Base-by-base conservation (phyloP, 2,888 invertebrate species). In the Drosophila pseudotalamancana region DNA sequence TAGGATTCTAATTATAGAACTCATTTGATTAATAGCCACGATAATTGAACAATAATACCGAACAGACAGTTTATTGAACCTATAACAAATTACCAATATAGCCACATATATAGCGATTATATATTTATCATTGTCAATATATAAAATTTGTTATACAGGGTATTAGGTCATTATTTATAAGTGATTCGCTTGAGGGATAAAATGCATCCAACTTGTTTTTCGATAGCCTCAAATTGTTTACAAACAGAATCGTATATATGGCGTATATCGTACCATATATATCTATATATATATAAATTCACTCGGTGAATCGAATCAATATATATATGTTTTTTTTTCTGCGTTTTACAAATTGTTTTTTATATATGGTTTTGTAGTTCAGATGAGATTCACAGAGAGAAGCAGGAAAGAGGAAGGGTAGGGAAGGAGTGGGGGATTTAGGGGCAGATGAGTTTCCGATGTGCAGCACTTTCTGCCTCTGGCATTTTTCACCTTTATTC, bases 71-170 rank as follows among this genome's bases (percentile, higher is more conserved):
- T 71, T 54, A 16, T 34, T 70, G 69, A 70, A 70, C 69, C 18
- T 3, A 6, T 12, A 42, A 49, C 48, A 35, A 70, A 70, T 57
- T 63, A 57, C 4, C 56, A 43, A 57, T 63, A 63, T 70, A 39
- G 56, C 37, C 32, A 51, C 35, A 65, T 70, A 48, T 63, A 70
- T 56, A 48, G 68, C 27, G 21, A 37, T 32, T 50, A 6, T 59
- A 11, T 21, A 71, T 67, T 66, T 73, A 71, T 77, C 74, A 56
- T 37, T 61, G 78, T 56, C 75, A 74, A 67, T 67, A 63, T 34
- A 39, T 56, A 48, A 21, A n/a, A n/a, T n/a, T n/a, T n/a, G n/a
- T n/a, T n/a, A n/a, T n/a, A n/a, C n/a, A n/a, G n/a, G 23, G 23
- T 11, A 48, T 60, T 67, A 50, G 62, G 59, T 66, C 19, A 43